Conservation (phyloP, 2,113 vertebrate genomes). For the Rhynchopsitta pachyrhyncha region DNA sequence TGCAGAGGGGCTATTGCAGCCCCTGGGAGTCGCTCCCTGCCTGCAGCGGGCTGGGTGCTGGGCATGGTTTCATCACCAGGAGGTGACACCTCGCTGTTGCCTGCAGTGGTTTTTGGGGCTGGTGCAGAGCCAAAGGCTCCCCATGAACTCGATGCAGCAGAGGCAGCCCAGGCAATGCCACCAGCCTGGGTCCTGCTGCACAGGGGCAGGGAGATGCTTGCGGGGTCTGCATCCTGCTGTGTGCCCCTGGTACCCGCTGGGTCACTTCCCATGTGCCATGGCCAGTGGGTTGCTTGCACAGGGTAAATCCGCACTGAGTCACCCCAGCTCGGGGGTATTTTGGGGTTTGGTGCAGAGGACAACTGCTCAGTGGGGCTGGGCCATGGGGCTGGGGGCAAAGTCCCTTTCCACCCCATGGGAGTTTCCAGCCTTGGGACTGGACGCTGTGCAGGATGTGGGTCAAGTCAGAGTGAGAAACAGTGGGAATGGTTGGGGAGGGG, state of each 20-base stretch:
- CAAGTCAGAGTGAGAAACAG: neutral
- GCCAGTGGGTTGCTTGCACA: neutral
- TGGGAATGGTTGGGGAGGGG: rapidly evolving
- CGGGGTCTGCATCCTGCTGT: rapidly evolving
- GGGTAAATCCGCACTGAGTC: neutral
- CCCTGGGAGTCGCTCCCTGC: neutral
- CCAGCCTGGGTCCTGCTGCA: neutral
- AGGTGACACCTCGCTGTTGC: neutral
- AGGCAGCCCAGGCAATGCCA: too few relatives aligned
- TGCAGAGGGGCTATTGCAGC: neutral
- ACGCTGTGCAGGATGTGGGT: rapidly evolving
- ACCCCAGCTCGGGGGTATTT: rapidly evolving
- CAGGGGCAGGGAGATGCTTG: neutral
- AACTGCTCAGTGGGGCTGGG: neutral
- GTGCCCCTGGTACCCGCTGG: neutral
- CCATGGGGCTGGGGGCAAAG: neutral
- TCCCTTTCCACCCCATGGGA: neutral
- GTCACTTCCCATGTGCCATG: neutral
- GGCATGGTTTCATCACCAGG: too few relatives aligned
- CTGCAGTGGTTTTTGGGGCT: neutral
- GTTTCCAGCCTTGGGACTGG: neutral
- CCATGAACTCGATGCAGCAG: rapidly evolving
- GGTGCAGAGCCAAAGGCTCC: neutral
- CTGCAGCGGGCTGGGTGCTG: rapidly evolving
- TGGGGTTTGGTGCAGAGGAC: neutral